A percentile compares a stretch with the other conserved stretches of the same genome.
These are phyloP conservation scores for Bibio marci DNA, from an alignment of 2,888 invertebrate genomes.

Conservation along the genomic window DNA sequence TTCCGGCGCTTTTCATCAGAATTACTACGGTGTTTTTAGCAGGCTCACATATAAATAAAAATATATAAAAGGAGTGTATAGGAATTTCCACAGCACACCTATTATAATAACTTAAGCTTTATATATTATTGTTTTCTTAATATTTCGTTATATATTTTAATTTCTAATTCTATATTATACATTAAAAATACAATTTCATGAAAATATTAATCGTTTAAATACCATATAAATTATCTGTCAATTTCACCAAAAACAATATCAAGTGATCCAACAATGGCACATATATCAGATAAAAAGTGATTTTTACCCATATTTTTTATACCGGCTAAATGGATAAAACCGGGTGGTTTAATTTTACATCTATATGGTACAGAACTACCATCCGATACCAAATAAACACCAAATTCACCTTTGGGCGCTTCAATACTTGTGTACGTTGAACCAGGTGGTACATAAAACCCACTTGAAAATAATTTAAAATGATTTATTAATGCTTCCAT, in stretches of 20 bases:
- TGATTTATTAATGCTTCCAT: conserved; percentile 86
- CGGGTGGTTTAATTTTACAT: conserved; percentile 38
- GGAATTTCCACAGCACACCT: no score
- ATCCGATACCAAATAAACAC: conserved; percentile 72
- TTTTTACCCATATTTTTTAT: conserved; percentile 42
- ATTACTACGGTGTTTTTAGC: no score
- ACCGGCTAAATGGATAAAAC: conserved; percentile 43
- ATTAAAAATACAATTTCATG: no score
- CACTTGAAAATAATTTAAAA: conserved; percentile 71
- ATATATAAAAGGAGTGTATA: no score
- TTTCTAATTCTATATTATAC: no score
- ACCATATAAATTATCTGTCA: conserved; percentile 28
- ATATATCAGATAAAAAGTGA: conserved; percentile 60
- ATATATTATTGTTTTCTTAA: no score
- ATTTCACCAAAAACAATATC: conserved; percentile 45
- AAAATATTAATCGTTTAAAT: no score
- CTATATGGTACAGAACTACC: conserved; percentile 62
- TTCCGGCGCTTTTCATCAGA: no score
- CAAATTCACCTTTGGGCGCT: conserved; percentile 76
- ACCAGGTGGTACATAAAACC: conserved; percentile 71
- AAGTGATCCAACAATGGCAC: conserved; percentile 54
- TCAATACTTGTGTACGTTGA: conserved; percentile 63
- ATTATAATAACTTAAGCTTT: no score
- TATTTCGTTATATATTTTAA: no score
- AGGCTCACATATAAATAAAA: no score